Percentiles rank a stretch among this genome's conserved stretches.
phyloP scores from a whole-genome alignment of 2,888 invertebrate genomes.

The Andrena trimmerana region DNA sequence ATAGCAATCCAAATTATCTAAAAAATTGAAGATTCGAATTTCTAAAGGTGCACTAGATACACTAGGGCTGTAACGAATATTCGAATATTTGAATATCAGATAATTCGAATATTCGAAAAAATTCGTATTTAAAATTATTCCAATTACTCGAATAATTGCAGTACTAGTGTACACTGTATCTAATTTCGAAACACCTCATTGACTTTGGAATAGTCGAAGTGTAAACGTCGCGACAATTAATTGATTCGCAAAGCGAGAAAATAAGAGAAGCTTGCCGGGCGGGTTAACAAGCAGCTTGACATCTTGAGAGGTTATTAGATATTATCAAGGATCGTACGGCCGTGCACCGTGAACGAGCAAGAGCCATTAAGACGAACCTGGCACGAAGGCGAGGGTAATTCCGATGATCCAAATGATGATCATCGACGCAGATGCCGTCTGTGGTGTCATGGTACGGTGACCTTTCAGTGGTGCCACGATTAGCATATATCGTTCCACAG shows the following conservation, averaged over 20 bases:
- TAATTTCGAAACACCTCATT: not conserved
- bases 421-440: constrained; percentile 86
- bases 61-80: too few species aligned
- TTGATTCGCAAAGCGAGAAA: constrained; percentile 30
- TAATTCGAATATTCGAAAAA: not conserved
- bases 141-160: too few species aligned
- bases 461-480: constrained; percentile 88
- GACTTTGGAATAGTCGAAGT: not conserved
- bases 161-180: not conserved
- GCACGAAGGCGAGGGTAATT: constrained; percentile 88
- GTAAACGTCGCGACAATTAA: constrained; percentile 6
- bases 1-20: too few species aligned
- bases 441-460: constrained; percentile 86
- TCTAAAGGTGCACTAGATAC: too few species aligned
- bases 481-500: constrained; percentile 89
- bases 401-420: constrained; percentile 88
- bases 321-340: constrained; percentile 27
- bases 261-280: not conserved
- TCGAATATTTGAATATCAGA: too few species aligned
- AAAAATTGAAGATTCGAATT: too few species aligned
- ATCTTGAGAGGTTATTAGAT: constrained; percentile 52
- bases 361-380: constrained; percentile 82
- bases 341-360: constrained; percentile 1
- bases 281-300: constrained; percentile 30
- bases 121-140: not conserved